Evolutionary conservation across 1,140 invertebrate species (phyloP), one percentile per base, ranked within the genome.

Genomic region (Caerostris extrusa): DNA sequence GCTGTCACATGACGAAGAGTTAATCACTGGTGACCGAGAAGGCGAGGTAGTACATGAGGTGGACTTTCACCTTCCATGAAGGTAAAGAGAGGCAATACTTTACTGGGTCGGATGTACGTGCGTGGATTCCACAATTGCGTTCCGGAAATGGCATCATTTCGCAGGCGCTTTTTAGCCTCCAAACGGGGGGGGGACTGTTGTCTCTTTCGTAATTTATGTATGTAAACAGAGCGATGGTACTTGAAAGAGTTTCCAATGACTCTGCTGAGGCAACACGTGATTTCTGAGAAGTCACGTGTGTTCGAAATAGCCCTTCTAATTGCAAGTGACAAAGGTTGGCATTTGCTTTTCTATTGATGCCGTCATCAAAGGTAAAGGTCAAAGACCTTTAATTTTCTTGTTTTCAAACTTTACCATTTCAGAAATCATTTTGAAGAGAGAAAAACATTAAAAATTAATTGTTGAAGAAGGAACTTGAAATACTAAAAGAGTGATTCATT

Each of bases 41-140:
- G 34, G 81, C 50, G 58, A 61, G 34, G 19, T 14, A 8, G 14
- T 83, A 8, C 8, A 56, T 14, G 55, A 50, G 7, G 85, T 61
- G 85, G 85, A 87, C 85, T 87, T 87, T 87, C 85, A 87, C 58
- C 85, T 87, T 61, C 85, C 19, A 87, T 50, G 85, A 87, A 87
- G 58, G 85, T 61, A 87, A 87, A 87, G 61, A 87, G 19, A 12
- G 57, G 85, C 85, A 87, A 61, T 58, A 61, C 19, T 14, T n/a
- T 50, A 58, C 58, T 61, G 58, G 56, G 85, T 87, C 19, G 85
- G 85, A 87, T 60, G 58, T 61, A 87, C 58, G 85, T 53, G 85
- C 19, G 19, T 50, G 56, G 58, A 14, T 87, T 87, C 7, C n/a
- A 87, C 85, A 64, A 87, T 34, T 14, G 14, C 57, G 58, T 61